Conservation (phyloP, 2,888 invertebrate species). For the Thereva nobilitata region DNA sequence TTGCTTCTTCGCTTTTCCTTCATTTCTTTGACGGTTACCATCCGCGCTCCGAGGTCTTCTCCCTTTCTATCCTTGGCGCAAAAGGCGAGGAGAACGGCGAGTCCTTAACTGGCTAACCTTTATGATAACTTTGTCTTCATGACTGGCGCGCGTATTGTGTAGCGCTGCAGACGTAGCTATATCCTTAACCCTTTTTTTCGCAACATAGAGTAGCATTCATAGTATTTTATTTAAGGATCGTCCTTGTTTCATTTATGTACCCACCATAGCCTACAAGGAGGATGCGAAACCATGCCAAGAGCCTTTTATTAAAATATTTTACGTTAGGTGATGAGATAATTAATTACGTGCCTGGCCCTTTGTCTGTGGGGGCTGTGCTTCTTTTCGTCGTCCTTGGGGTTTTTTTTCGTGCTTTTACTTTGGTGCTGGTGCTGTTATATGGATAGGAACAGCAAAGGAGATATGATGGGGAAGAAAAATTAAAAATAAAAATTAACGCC, state of each 20-base stretch:
- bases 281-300: slow-evolving; percentile 16
- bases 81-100: not conserved
- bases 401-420: not conserved
- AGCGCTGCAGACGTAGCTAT: slow-evolving; percentile 12
- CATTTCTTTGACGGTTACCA: slow-evolving; percentile 10
- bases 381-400: not conserved
- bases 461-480: too few species aligned
- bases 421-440: too few species aligned
- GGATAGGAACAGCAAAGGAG: too few species aligned
- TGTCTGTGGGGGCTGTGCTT: not conserved
- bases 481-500: too few species aligned
- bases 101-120: slow-evolving; percentile 27
- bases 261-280: slow-evolving; percentile 13
- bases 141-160: not conserved
- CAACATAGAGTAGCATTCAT: too few species aligned
- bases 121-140: slow-evolving; percentile 22
- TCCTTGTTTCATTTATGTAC: too few species aligned
- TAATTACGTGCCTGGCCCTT: slow-evolving; percentile 19
- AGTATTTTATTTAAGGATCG: too few species aligned
- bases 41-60: slow-evolving; percentile 1
- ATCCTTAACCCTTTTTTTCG: too few species aligned
- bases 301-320: slow-evolving; percentile 32
- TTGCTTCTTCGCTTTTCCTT: not conserved
- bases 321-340: slow-evolving; percentile 33
- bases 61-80: too few species aligned